A percentile compares a stretch with the other conserved stretches of the same genome.
Conservation (phyloP, 2,797 vertebrate species). For the Anolis apletophallus region DNA sequence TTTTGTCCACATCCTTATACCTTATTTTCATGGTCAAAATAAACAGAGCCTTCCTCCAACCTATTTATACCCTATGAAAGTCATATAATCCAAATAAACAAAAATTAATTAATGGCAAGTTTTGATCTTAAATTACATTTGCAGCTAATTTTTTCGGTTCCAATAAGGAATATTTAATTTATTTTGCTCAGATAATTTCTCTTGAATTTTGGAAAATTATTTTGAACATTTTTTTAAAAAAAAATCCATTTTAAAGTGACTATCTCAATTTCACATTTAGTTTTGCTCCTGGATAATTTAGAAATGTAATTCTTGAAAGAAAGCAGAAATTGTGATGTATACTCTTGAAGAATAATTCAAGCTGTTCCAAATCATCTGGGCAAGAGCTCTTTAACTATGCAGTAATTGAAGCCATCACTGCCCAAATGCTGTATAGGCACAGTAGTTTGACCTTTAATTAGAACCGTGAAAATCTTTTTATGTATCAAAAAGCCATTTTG, state of each 20-base stretch:
- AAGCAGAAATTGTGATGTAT: conserved; percentile 58
- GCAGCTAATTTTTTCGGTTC: neutral
- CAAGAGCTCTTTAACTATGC: conserved; percentile 46
- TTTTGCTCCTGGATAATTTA: conserved; percentile 48
- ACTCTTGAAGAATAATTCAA: conserved; percentile 66
- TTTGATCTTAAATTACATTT: neutral
- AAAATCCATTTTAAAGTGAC: neutral
- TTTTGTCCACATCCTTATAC: no score
- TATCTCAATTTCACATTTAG: conserved; percentile 36
- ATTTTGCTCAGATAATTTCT: neutral
- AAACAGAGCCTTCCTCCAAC: no score
- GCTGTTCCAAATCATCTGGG: conserved; percentile 70
- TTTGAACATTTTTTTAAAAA: neutral
- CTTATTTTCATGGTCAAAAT: no score
- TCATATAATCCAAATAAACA: neutral
- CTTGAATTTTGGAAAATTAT: neutral
- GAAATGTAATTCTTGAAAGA: conserved; percentile 46
- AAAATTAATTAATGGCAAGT: neutral
- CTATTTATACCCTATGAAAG: no score
- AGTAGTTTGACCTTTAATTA: conserved; percentile 56
- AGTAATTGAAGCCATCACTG: conserved; percentile 68
- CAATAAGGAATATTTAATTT: neutral
- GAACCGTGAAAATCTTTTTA: conserved; percentile 54
- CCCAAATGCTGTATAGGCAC: conserved; percentile 36
- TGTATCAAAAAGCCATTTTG: conserved; percentile 25